Evolutionary conservation across 2,888 invertebrate species (phyloP), one percentile per base, ranked within the genome.

Genomic region (Leptogaster cylindrica): DNA sequence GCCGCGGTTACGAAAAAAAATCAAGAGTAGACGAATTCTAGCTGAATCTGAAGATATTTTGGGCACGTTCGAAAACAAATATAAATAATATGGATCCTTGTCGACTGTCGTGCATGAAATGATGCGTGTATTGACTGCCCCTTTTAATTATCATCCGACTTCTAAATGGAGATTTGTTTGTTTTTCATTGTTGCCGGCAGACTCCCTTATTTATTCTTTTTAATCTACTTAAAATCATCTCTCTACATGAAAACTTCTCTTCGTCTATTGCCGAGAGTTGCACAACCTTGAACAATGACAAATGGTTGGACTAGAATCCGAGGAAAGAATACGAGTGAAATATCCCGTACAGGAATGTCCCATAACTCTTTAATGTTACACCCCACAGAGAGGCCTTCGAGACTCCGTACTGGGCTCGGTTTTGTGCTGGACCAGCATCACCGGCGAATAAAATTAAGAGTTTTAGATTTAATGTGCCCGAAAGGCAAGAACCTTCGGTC

Each of bases 161-260:
- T 41, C 63, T 67, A 67, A n/a, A 67, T 67, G 67, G 63, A 67
- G 14, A 50, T 50, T 41, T 63, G 63, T 63, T 67, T 63, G 27
- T 44, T 52, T 66, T 52, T 66, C 23, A 23, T 55, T 33, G 18
- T 23, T 33, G 20, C 20, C 3, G 44, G 5, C 2, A 7, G 44
- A 20, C 10, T 50, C n/a, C 36, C 23, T 36, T 12, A 55, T 23
- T 20, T 18, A 14, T 23, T 25, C 18, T 55, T 25, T 36, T 55
- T 36, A 55, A 36, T 55, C 36, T 36, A 23, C n/a, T 23, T 55
- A 46, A 12, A 23, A 23, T 23, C 46, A 2, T 23, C n/a, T n/a
- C n/a, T n/a, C n/a, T n/a, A n/a, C n/a, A n/a, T n/a, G n/a, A n/a
- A n/a, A n/a, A n/a, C n/a, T n/a, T n/a, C n/a, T n/a, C n/a, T n/a